phyloP scores from a whole-genome alignment of 2,888 invertebrate genomes.

The Onthophagus sagittarius region DNA sequence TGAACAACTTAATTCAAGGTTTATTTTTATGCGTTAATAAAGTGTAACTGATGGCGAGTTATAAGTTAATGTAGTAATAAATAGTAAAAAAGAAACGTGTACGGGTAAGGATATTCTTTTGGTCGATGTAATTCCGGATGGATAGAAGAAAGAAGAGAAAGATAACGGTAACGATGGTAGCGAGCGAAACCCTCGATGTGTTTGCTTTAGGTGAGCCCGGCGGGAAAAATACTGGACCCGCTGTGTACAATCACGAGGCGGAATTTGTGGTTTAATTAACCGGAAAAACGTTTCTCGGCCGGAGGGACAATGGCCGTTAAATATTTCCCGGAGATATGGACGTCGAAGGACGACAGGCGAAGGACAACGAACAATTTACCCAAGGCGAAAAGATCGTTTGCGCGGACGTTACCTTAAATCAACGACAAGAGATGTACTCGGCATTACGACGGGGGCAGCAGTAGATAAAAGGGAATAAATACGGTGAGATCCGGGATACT shows the following conservation, averaged over 20 bases:
- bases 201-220: conserved; percentile 3
- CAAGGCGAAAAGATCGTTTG: not conserved
- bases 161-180: conserved; percentile 1
- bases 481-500: not conserved
- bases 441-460: not conserved
- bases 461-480: not conserved
- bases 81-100: not conserved
- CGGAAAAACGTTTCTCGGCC: conserved; percentile 4
- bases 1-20: no score
- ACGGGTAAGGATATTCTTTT: not conserved
- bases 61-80: not conserved
- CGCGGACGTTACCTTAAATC: conserved; percentile 4
- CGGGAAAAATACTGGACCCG: conserved; percentile 10
- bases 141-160: conserved; percentile 8
- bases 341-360: not conserved
- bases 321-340: conserved; percentile 3
- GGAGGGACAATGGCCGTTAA: conserved; percentile 12
- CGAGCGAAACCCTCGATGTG: not conserved
- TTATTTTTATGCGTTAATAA: no score
- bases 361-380: not conserved
- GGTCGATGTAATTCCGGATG: not conserved
- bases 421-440: not conserved
- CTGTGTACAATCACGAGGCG: conserved; percentile 10
- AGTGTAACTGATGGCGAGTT: no score
- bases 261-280: conserved; percentile 13